These are phyloP conservation scores for Leptosomus discolor DNA, from an alignment of 2,113 vertebrate species.

Conservation along the genomic window DNA sequence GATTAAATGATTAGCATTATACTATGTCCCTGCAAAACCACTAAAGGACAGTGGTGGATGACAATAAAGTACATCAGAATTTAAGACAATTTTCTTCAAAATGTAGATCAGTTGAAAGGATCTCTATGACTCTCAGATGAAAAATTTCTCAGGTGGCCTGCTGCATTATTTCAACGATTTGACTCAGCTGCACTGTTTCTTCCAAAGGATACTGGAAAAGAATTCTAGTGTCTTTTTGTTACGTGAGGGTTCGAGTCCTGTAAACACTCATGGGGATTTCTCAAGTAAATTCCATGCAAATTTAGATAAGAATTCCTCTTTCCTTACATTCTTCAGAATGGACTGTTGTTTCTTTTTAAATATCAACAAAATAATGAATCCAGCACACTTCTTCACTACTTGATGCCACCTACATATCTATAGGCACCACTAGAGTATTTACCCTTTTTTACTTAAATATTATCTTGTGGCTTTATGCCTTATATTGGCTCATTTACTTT, in stretches of 20 bases:
- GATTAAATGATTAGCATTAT: not conserved
- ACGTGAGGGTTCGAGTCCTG: not conserved
- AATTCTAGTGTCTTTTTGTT: not conserved
- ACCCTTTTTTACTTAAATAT: not conserved
- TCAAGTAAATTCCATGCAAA: not conserved
- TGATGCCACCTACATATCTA: not conserved
- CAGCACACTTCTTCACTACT: not conserved
- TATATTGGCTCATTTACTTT: not conserved
- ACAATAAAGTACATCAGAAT: conserved; percentile 15
- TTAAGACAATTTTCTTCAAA: conserved; percentile 49
- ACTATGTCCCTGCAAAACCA: not conserved
- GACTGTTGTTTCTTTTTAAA: not conserved
- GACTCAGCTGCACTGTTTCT: not conserved
- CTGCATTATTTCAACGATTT: not conserved
- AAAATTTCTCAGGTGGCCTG: conserved; percentile 9
- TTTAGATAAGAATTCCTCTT: not conserved
- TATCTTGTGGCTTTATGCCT: not conserved
- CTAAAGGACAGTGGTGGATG: not conserved
- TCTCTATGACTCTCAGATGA: not conserved
- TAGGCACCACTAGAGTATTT: not conserved
- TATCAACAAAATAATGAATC: not conserved
- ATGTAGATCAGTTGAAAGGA: conserved; percentile 27
- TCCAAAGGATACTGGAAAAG: not conserved
- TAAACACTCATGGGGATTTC: not conserved
- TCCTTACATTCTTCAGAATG: not conserved